Conservation (phyloP, 1,140 invertebrate genomes). For the Drosophila kurseongensis region DNA sequence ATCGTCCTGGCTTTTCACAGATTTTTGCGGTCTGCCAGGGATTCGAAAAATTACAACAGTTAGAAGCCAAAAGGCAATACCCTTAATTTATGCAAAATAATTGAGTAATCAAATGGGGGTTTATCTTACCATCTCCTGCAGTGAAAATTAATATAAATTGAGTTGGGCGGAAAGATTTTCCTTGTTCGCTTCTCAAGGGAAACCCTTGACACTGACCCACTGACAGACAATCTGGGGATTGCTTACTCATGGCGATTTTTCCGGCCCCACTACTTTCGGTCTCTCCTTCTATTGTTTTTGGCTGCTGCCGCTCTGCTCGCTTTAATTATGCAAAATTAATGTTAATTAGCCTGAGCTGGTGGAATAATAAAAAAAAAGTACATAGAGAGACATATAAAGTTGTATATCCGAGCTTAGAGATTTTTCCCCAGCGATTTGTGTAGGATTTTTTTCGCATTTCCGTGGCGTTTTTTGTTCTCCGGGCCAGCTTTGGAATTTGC, state of each 20-base stretch:
- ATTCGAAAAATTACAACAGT: constrained; percentile 17
- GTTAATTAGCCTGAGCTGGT: constrained; percentile 74
- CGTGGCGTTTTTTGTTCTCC: constrained; percentile 25
- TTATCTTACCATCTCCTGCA: constrained; percentile 14
- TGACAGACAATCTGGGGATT: constrained; percentile 14
- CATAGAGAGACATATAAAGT: constrained; percentile 22
- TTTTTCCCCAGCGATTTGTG: constrained; percentile 38
- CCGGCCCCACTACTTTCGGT: constrained; percentile 8
- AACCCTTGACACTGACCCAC: constrained; percentile 47
- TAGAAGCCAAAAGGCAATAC: constrained; percentile 13
- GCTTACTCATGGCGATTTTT: constrained; percentile 8
- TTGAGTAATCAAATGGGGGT: constrained; percentile 38
- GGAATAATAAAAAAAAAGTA: constrained; percentile 51
- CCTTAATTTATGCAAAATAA: constrained; percentile 46
- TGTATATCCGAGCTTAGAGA: constrained; percentile 30
- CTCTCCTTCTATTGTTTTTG: constrained; percentile 35
- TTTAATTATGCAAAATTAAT: constrained; percentile 82
- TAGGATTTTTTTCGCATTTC: constrained; percentile 36
- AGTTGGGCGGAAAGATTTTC: constrained; percentile 34
- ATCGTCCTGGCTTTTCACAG: constrained; percentile 13
- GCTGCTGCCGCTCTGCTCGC: constrained; percentile 38
- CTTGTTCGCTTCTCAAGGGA: constrained; percentile 15
- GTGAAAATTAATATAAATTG: constrained; percentile 43
- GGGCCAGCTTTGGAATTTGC: constrained; percentile 50
- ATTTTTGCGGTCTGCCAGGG: constrained; percentile 12